A percentile compares a stretch with the other conserved stretches of the same genome.
phyloP scores from a whole-genome alignment of 2,113 vertebrate species.

The Tricholaema leucomelas region DNA sequence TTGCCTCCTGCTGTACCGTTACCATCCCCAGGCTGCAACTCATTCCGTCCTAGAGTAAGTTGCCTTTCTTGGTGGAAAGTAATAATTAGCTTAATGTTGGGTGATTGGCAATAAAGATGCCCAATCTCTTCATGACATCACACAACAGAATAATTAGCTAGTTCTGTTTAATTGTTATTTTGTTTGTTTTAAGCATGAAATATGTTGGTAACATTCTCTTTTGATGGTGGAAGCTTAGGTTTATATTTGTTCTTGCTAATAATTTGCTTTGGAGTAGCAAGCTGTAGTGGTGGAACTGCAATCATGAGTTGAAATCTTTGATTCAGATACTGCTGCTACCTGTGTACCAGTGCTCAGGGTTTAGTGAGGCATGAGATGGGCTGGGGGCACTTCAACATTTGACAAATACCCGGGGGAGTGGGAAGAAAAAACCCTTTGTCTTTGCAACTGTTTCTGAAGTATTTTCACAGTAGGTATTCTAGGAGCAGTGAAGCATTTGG shows the following conservation, averaged over 20 bases:
- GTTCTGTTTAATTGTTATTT: background rate
- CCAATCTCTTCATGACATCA: background rate
- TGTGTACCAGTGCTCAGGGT: background rate
- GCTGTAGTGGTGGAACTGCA: background rate
- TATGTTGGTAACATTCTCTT: background rate
- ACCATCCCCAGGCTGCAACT: slow-evolving; percentile 85
- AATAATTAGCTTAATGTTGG: background rate
- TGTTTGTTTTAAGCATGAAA: background rate
- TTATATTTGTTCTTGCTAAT: background rate
- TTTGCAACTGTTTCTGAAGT: background rate
- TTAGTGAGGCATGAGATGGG: background rate
- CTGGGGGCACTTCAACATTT: background rate
- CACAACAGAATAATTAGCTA: background rate
- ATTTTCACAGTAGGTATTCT: background rate
- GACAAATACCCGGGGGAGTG: background rate
- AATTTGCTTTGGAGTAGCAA: background rate
- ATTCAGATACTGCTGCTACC: accelerated
- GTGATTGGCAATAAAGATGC: background rate
- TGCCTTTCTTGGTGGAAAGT: background rate
- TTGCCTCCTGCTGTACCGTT: slow-evolving; percentile 88
- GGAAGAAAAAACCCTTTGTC: background rate
- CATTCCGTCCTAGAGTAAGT: slow-evolving; percentile 89
- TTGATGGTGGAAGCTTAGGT: background rate
- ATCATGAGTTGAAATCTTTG: background rate
- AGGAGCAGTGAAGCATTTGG: background rate